Percentiles rank a stretch among this genome's conserved stretches.
These are phyloP conservation scores for Drosophila pseudoananassae DNA, from an alignment of 1,140 invertebrate genomes.

Conservation along the genomic window DNA sequence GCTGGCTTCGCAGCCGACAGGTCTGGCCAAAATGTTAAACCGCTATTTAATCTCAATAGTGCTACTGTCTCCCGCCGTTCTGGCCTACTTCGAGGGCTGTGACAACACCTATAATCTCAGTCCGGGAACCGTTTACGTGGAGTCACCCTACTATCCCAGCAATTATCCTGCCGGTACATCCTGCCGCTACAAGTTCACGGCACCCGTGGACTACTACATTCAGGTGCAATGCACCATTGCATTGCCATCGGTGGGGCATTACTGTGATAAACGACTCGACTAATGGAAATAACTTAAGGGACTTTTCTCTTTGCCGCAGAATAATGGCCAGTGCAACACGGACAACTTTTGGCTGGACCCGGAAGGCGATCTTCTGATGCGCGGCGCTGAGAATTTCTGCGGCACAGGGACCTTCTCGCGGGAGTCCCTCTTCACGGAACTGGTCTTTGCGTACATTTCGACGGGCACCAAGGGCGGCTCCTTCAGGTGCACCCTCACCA, in stretches of 20 bases:
- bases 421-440: conserved; percentile 63
- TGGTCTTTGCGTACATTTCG: conserved; percentile 71
- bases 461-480: conserved; percentile 32
- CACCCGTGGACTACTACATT: conserved; percentile 69
- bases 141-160: conserved; percentile 73
- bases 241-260: conserved; percentile 57
- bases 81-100: conserved; percentile 68
- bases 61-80: conserved; percentile 22
- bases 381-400: conserved; percentile 72
- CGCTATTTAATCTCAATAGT: conserved; percentile 31
- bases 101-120: conserved; percentile 55
- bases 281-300: background rate
- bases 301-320: conserved; percentile 8
- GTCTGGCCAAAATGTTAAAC: conserved; percentile 49
- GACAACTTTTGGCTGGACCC: conserved; percentile 73
- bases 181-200: conserved; percentile 73
- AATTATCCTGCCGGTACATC: conserved; percentile 73
- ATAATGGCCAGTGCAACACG: conserved; percentile 58
- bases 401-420: conserved; percentile 59
- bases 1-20: conserved; percentile 39
- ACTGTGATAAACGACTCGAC: background rate
- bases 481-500: conserved; percentile 60
- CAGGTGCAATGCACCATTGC: conserved; percentile 56
- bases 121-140: conserved; percentile 50
- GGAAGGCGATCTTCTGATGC: conserved; percentile 72